Evolutionary conservation across 2,113 vertebrate genomes (phyloP), one percentile per base, ranked within the genome.

Genomic region (Raja brachyura): DNA sequence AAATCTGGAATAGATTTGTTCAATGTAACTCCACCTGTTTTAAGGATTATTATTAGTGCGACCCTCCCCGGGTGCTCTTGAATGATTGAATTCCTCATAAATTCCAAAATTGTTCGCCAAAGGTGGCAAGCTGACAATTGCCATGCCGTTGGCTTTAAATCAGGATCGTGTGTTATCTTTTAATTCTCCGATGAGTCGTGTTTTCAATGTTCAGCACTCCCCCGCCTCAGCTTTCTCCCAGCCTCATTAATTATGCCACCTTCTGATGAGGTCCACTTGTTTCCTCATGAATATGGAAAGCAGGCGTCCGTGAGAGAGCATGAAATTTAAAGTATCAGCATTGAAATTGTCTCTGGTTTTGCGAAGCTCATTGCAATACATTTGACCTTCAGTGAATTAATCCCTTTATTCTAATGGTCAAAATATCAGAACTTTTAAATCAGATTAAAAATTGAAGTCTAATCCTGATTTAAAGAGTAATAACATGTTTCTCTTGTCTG

Each of bases 201-300:
- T 61, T 22, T n/a, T n/a, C 81, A 85, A 88, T 63, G 83, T 63
- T 56, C 25, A 33, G 83, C 61, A 88, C 28, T 7, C 14, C 28
- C 83, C 28, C 31, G n/a, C 83, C 59, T 31, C n/a, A n/a, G 59
- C 83, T 63, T 88, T 88, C 83, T 16, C 39, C 11, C 61, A 31
- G 56, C 56, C 83, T 88, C 61, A 18, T 88, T 63, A 88, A 63
- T 88, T 66, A 63, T 63, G 59, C 83, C 31, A 7, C 28, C 39
- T n/a, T 63, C 83, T 18, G 83, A 31, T 88, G 59, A 31, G 59
- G 28, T 63, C 83, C 83, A 86, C 54, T 59, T 88, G 59, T 5
- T 88, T 56, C 59, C 39, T 88, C n/a, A 66, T 88, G 83, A 88
- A 88, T 88, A 88, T 88, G 83, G n/a, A 88, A 63, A 88, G 5